Conservation (phyloP, 2,888 invertebrate genomes). For the Sesia apiformis region DNA sequence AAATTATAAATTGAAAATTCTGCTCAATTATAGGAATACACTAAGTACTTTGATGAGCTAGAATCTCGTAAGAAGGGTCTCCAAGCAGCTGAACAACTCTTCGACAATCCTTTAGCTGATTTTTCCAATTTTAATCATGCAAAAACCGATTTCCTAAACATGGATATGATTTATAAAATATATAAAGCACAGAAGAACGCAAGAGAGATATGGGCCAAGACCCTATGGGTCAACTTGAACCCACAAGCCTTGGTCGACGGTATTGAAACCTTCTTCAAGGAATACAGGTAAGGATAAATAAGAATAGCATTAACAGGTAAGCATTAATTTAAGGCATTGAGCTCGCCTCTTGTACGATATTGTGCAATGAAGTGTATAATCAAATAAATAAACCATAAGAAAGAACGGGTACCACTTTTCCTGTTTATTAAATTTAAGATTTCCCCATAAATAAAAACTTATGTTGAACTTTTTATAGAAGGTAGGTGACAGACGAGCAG, state of each 20-base stretch:
- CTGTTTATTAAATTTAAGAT: no score
- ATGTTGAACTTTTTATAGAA: no score
- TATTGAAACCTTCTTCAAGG: constrained; percentile 88
- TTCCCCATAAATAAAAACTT: no score
- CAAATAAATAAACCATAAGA: neutral
- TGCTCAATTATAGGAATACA: constrained; percentile 65
- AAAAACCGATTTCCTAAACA: constrained; percentile 76
- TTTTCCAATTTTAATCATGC: constrained; percentile 83
- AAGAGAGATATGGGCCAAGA: constrained; percentile 88
- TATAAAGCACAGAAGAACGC: constrained; percentile 86
- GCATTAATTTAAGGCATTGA: no score
- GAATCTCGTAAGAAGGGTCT: constrained; percentile 76
- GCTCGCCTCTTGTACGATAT: neutral
- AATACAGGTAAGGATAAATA: constrained; percentile 66
- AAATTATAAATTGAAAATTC: no score
- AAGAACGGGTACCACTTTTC: neutral
- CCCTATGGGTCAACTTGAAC: constrained; percentile 90
- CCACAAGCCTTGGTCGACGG: constrained; percentile 89
- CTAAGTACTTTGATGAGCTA: constrained; percentile 77
- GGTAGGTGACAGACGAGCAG: no score
- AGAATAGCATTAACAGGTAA: neutral
- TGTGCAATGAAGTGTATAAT: neutral
- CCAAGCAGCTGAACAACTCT: constrained; percentile 84
- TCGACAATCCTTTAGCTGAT: constrained; percentile 89
- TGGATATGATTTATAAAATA: constrained; percentile 84